These are phyloP conservation scores for Pachypeltis micranthus DNA, from an alignment of 1,140 invertebrate genomes.

Conservation along the genomic window DNA sequence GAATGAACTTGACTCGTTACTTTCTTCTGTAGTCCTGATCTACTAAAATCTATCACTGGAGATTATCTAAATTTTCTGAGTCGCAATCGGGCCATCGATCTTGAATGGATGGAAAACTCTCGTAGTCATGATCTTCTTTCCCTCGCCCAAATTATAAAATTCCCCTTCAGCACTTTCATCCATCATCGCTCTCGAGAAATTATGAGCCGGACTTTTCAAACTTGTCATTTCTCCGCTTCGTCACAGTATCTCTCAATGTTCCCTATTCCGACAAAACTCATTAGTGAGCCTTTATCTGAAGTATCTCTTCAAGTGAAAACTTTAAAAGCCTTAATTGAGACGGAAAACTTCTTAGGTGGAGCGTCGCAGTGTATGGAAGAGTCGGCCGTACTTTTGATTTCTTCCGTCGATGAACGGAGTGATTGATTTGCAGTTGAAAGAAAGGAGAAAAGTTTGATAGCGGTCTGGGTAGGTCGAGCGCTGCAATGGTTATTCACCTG, in stretches of 20 bases:
- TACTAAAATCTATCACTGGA: too few species aligned
- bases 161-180: slow-evolving; percentile 1
- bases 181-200: slow-evolving; percentile 1
- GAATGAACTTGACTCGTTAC: too few species aligned
- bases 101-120: background rate
- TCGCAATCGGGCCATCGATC: too few species aligned
- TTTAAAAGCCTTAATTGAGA: background rate
- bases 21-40: too few species aligned
- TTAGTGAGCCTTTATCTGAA: background rate
- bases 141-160: background rate
- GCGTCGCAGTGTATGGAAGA: too few species aligned
- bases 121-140: background rate
- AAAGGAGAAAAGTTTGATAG: too few species aligned
- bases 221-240: background rate
- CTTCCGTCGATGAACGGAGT: too few species aligned
- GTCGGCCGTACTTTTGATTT: too few species aligned
- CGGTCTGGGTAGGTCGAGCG: too few species aligned
- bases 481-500: too few species aligned
- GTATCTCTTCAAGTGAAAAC: background rate
- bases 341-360: background rate
- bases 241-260: background rate
- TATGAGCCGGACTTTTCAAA: slow-evolving; percentile 5
- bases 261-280: background rate
- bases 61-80: too few species aligned
- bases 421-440: too few species aligned